These are phyloP conservation scores for Thumatha senex DNA, from an alignment of 2,888 invertebrate genomes.

Conservation along the genomic window DNA sequence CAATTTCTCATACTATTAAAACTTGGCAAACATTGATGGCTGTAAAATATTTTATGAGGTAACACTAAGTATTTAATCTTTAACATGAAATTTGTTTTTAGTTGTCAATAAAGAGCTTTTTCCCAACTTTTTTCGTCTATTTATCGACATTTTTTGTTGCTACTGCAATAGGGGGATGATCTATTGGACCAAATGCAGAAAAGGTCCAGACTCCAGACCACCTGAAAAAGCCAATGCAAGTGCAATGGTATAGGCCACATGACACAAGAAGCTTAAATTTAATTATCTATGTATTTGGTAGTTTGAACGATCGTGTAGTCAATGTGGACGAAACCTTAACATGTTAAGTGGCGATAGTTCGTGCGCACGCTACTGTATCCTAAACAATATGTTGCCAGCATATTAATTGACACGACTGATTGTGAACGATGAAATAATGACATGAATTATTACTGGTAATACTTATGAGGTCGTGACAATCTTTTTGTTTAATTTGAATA, in stretches of 20 bases:
- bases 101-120: background rate
- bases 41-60: conserved; percentile 3
- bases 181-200: too few species aligned
- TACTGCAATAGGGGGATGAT: too few species aligned
- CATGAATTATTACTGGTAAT: background rate
- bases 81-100: background rate
- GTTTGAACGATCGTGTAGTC: background rate
- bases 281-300: too few species aligned
- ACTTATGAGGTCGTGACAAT: background rate
- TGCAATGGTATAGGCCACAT: too few species aligned
- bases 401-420: conserved; percentile 26
- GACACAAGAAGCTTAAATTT: too few species aligned
- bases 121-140: too few species aligned
- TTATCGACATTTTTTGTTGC: too few species aligned
- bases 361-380: conserved; percentile 19
- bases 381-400: conserved; percentile 22
- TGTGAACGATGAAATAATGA: conserved; percentile 15
- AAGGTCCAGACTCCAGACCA: too few species aligned
- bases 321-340: background rate
- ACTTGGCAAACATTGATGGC: background rate
- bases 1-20: conserved; percentile 5
- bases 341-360: conserved; percentile 6
- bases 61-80: background rate
- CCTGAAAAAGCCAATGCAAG: too few species aligned
- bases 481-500: too few species aligned